These are phyloP conservation scores for Heliornis fulica DNA, from an alignment of 2,113 vertebrate species.

Conservation along the genomic window DNA sequence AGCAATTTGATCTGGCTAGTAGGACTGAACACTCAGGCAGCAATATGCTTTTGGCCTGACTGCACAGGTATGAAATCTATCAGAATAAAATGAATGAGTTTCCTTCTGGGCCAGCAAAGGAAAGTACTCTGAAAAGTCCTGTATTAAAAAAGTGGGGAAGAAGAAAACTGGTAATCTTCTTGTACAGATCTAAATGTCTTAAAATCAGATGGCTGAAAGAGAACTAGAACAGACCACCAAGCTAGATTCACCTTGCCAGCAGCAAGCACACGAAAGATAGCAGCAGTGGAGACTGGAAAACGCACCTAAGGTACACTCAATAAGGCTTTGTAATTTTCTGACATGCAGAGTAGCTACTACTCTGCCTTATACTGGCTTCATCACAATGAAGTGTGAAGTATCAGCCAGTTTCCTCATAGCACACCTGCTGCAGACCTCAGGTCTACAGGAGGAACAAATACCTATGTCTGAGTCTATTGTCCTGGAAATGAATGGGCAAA, in stretches of 20 bases:
- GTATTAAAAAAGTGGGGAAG: not conserved
- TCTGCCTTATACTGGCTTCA: not conserved
- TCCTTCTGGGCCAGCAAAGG: not conserved
- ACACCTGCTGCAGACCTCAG: not conserved
- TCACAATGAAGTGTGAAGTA: not conserved
- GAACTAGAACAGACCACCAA: not conserved
- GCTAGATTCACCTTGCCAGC: not conserved
- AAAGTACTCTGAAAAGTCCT: not conserved
- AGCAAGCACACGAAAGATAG: not conserved
- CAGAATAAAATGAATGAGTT: not conserved
- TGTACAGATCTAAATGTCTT: not conserved
- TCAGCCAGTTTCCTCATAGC: not conserved
- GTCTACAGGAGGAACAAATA: not conserved
- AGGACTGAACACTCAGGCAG: not conserved
- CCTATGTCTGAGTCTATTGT: not conserved
- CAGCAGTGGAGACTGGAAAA: not conserved
- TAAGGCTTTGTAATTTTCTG: not conserved
- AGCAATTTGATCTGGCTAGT: not conserved
- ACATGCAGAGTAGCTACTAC: not conserved
- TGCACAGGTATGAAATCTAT: not conserved
- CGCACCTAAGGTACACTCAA: not conserved
- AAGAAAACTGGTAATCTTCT: not conserved
- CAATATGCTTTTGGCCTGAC: not conserved
- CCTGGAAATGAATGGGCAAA: not conserved
- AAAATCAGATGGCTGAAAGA: not conserved